Evolutionary conservation across 2,113 vertebrate species (phyloP).

Genomic region (Craseonycteris thonglongyai): DNA sequence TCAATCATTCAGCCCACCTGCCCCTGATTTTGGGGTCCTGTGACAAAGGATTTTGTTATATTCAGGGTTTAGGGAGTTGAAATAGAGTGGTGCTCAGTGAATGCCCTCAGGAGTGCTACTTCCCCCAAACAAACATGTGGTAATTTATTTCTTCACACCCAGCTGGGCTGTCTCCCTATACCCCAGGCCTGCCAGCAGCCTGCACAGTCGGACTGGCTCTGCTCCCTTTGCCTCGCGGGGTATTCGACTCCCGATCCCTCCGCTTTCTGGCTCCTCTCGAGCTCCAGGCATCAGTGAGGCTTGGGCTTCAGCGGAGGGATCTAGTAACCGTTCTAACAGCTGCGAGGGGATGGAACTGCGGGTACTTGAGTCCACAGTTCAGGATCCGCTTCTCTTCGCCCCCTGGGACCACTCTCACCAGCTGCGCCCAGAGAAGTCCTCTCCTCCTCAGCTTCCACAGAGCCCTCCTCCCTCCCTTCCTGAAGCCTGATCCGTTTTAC

Average conservation of each 20-base stretch:
- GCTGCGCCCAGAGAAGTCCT: no score
- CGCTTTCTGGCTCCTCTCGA: rapidly evolving
- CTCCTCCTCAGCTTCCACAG: no score
- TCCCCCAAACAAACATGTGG: not conserved
- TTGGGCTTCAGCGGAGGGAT: not conserved
- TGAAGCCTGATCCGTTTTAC: not conserved
- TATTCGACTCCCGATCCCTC: not conserved
- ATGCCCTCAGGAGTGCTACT: not conserved
- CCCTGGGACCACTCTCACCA: rapidly evolving
- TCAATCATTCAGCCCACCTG: not conserved
- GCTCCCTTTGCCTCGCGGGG: not conserved
- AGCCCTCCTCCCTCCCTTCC: not conserved
- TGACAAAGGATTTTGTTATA: not conserved
- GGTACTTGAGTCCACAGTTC: not conserved
- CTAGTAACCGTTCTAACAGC: conserved; percentile 51
- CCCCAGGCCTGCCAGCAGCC: rapidly evolving
- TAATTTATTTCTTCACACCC: not conserved
- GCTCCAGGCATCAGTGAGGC: not conserved
- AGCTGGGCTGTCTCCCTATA: no score
- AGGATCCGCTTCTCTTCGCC: not conserved
- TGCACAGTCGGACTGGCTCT: rapidly evolving
- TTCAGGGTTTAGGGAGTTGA: not conserved
- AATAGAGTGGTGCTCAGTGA: not conserved
- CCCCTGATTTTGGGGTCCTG: not conserved
- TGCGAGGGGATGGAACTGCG: not conserved